phyloP scores from a whole-genome alignment of 2,113 vertebrate genomes.

The Eptatretus burgeri region DNA sequence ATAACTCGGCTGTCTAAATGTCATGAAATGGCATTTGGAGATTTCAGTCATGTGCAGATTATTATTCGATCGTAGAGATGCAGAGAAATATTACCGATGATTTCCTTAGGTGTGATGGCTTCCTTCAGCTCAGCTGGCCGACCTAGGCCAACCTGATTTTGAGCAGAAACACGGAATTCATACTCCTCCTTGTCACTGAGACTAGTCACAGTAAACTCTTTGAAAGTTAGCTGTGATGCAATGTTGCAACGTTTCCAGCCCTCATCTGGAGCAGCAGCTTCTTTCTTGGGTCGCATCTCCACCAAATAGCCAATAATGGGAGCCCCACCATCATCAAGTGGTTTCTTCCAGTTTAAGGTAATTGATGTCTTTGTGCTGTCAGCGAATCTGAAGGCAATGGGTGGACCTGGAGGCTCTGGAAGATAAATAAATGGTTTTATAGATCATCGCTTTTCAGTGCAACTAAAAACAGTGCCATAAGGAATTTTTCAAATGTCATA shows the following conservation, averaged over 20 bases:
- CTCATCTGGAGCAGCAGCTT: constrained; percentile 40
- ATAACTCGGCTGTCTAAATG: too few relatives aligned
- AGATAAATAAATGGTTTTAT: constrained; percentile 1
- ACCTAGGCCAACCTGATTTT: constrained; percentile 86
- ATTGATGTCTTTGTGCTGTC: constrained; percentile 59
- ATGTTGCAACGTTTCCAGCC: constrained; percentile 81
- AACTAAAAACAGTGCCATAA: too few relatives aligned
- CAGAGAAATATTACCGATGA: constrained; percentile 34
- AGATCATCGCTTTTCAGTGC: too few relatives aligned
- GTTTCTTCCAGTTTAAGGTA: constrained; percentile 58
- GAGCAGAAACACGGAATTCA: constrained; percentile 78
- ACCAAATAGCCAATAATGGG: constrained; percentile 80
- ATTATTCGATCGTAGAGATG: too few relatives aligned
- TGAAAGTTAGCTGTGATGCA: constrained; percentile 51
- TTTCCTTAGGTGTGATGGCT: constrained; percentile 55
- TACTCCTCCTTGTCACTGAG: constrained; percentile 51
- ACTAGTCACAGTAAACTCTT: constrained; percentile 52
- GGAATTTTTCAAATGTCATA: too few relatives aligned
- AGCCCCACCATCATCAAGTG: constrained; percentile 59
- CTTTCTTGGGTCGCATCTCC: constrained; percentile 40
- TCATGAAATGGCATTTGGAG: too few relatives aligned
- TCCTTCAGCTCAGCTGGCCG: constrained; percentile 51
- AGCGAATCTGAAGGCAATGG: constrained; percentile 50
- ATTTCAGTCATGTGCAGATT: too few relatives aligned
- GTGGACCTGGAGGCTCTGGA: constrained; percentile 67